Percentiles rank a stretch among this genome's conserved stretches.
phyloP scores from a whole-genome alignment of 2,113 vertebrate genomes.

The Phalacrocorax carbo region DNA sequence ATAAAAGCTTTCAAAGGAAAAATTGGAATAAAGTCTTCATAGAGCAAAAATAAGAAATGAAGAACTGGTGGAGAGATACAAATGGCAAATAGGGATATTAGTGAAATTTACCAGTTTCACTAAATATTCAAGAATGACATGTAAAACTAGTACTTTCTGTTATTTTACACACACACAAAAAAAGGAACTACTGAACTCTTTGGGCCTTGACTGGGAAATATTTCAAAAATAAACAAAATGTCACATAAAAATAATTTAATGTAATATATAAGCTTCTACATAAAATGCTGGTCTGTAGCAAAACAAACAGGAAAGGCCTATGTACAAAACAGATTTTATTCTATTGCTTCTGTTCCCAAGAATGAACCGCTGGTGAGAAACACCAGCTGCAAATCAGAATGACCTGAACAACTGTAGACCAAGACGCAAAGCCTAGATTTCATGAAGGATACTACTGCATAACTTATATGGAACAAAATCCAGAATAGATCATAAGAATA shows the following conservation, averaged over 20 bases:
- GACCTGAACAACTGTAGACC: background rate
- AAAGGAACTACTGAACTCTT: background rate
- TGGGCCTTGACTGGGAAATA: background rate
- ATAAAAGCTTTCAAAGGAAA: background rate
- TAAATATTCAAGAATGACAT: background rate
- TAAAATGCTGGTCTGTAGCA: background rate
- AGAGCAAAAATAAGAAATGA: background rate
- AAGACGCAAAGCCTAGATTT: background rate
- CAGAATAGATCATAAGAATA: background rate
- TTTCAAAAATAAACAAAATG: background rate
- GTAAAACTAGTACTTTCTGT: background rate
- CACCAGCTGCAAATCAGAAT: background rate
- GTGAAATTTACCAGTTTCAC: background rate
- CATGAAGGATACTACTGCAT: background rate
- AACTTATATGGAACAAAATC: background rate
- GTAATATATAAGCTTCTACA: background rate
- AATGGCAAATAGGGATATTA: background rate
- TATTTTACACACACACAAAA: background rate
- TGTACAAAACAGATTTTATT: background rate
- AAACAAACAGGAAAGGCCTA: background rate
- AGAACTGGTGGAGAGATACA: background rate
- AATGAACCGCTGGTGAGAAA: fast-evolving
- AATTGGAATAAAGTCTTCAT: background rate
- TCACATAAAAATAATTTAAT: background rate
- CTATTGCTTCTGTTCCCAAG: background rate